Percentiles rank a stretch among this genome's conserved stretches.
These are phyloP conservation scores for Craseonycteris thonglongyai DNA, from an alignment of 2,113 vertebrate species.

Conservation along the genomic window DNA sequence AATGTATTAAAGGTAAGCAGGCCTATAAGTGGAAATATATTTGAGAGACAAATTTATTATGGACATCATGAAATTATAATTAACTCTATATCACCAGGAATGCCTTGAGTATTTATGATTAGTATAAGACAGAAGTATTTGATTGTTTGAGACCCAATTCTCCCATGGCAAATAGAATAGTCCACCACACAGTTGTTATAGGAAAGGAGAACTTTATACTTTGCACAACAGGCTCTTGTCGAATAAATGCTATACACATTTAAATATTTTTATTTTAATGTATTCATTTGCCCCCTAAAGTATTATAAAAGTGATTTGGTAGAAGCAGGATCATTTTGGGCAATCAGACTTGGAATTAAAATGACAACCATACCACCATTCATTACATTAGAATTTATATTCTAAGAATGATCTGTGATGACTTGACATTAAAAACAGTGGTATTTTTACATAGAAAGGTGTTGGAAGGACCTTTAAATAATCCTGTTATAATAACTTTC, in stretches of 20 bases:
- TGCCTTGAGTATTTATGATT: neutral
- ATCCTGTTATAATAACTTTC: neutral
- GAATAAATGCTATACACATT: neutral
- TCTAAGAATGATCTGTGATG: neutral
- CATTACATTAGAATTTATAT: neutral
- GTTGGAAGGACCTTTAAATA: conserved; percentile 44
- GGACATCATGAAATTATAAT: neutral
- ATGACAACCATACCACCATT: conserved; percentile 20
- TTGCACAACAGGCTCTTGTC: neutral
- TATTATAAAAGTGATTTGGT: conserved; percentile 26
- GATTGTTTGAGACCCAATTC: neutral
- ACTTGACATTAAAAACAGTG: neutral
- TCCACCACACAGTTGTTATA: neutral
- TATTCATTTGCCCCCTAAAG: too few relatives aligned
- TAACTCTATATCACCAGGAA: neutral
- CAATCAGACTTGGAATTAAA: conserved; percentile 18
- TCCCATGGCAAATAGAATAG: neutral
- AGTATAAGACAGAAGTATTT: neutral
- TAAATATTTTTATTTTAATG: conserved; percentile 19
- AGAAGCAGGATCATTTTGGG: neutral
- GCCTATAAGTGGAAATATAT: neutral
- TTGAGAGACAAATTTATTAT: neutral
- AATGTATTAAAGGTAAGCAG: neutral
- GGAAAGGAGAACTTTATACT: neutral
- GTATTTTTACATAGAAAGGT: conserved; percentile 30